Evolutionary conservation across 2,888 invertebrate species (phyloP), one percentile per base, ranked within the genome.

Genomic region (Acanthacorydalis orientalis): DNA sequence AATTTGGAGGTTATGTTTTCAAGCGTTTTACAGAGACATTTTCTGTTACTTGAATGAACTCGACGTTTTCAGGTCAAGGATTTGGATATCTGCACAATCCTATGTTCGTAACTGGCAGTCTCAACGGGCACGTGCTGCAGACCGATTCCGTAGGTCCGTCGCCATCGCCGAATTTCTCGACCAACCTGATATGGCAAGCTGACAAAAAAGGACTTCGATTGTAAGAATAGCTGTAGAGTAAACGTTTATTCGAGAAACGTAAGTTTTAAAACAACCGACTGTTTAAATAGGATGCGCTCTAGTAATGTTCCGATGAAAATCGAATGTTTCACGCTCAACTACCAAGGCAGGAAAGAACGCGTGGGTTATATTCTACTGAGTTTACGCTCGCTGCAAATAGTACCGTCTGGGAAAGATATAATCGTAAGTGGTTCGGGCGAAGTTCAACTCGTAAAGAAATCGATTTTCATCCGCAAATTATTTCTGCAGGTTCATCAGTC

Each of bases 141-240:
- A 78, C 84, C 0, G 81, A 83, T 57, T 69, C 74, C 11, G 70
- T 73, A 8, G 68, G 73, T 2, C 69, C 78, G 0, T 67, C 69
- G 32, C 70, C 74, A 43, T 65, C 70, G 48, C 79, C 81, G 1
- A 64, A 72, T 41, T 83, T 84, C 59, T 77, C 78, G 52, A 80
- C 79, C 16, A 82, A 84, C 60, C 72, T 86, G 48, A 76, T 83
- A 45, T 87, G 86, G 86, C 83, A 85, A 62, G 78, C 80, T 2
- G 80, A 82, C 54, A 80, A 81, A 64, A 73, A 74, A 54, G 72
- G 75, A 50, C 69, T 85, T 53, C 72, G 83, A 56, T 75, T 76
- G 79, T 78, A 63, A 50, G 57, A 46, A 47, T 44, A 41, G 14
- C 31, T 31, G 0, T 44, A 16, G 10, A 31, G 33, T 14, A 31